Base-by-base conservation (phyloP, 2,113 vertebrate species). In the Colaptes auratus region DNA sequence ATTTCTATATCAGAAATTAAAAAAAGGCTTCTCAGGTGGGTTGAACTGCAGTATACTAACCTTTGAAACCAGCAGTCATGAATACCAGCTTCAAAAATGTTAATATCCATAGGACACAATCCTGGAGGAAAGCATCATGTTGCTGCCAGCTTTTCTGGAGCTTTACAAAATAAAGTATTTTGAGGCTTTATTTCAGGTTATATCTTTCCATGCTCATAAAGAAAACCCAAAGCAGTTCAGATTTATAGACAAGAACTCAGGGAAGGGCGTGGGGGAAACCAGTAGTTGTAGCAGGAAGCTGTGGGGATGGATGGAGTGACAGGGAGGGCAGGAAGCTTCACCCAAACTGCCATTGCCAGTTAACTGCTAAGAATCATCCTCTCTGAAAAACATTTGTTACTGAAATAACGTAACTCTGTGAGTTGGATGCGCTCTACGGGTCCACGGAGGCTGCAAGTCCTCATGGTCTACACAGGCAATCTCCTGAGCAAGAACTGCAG, bases 11-110 rank as follows among this genome's bases (percentile, higher is more conserved):
- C 89, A 84, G 63, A 92, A 73, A 69, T 61, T 6, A 74, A 58
- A 36, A 10, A 30, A 72, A 75, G 21, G 67, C 44, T 82, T 74
- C 25, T 61, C 59, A 25, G 89, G 59, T 79, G 46, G 52, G 52
- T 76, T 91, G 84, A 93, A 87, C 56, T 21, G 59, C 74, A 23
- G 35, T 17, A 55, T 63, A 77, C 96, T 94, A 95, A 95, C 91
- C 89, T 89, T 46, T 92, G 78, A 72, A 94, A 91, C 24, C 6
- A 17, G 87, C 86, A 90, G 87, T 89, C 91, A 87, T 80, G 92
- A 89, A 94, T 82, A 96, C 94, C 61, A 78, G 83, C 84, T 94
- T 94, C 94, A 92, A 89, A 96, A 92, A 91, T 14, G 90, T 79
- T 61, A 59, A 50, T 89, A 96, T 82, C 90, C 73, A 23, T 73